A percentile compares a stretch with the other conserved stretches of the same genome.
These are phyloP conservation scores for Goniozus legneri DNA, from an alignment of 1,140 invertebrate species.

Conservation along the genomic window DNA sequence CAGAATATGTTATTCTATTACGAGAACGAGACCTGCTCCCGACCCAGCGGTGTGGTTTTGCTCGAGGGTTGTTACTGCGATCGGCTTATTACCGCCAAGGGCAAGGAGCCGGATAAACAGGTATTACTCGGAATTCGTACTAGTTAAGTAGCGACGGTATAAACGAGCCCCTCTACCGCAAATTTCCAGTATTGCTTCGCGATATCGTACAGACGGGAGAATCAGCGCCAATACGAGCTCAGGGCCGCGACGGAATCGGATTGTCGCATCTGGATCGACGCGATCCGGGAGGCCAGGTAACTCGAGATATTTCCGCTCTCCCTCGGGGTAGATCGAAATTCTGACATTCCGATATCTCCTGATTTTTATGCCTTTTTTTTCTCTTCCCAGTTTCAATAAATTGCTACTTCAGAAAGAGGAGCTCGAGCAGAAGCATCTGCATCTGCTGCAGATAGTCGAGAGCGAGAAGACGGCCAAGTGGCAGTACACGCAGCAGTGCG, in stretches of 20 bases:
- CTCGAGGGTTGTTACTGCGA: conserved; percentile 91
- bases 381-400: conserved; percentile 89
- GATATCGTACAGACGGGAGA: conserved; percentile 83
- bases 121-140: conserved; percentile 47
- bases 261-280: conserved; percentile 87
- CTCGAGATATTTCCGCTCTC: too few relatives aligned
- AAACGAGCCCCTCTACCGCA: background rate
- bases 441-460: conserved; percentile 88
- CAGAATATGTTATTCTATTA: conserved; percentile 91
- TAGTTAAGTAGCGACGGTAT: background rate
- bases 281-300: conserved; percentile 83
- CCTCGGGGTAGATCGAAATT: too few relatives aligned
- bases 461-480: conserved; percentile 90
- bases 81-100: conserved; percentile 60
- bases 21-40: conserved; percentile 72
- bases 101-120: conserved; percentile 60
- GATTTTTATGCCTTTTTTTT: too few relatives aligned
- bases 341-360: too few relatives aligned
- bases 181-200: conserved; percentile 79
- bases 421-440: conserved; percentile 88
- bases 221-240: conserved; percentile 84
- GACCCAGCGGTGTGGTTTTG: conserved; percentile 80
- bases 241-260: conserved; percentile 79
- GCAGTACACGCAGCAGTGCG: conserved; percentile 91
- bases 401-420: conserved; percentile 87